Conservation (phyloP, 2,888 invertebrate genomes). For the Nineta flava region DNA sequence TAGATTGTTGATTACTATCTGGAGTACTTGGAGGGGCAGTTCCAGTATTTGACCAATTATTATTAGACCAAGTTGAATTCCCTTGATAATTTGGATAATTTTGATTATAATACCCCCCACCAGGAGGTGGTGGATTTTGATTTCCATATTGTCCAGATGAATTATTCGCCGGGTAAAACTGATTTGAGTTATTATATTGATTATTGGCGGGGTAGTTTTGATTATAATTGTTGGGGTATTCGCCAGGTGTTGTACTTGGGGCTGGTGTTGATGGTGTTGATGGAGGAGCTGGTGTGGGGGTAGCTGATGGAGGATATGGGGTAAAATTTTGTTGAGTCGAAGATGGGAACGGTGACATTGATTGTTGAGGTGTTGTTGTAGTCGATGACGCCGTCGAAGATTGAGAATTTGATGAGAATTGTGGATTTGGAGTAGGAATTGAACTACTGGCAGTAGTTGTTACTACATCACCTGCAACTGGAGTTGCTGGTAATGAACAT, state of each 20-base stretch:
- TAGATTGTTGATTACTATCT: constrained; percentile 10
- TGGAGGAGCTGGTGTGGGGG: constrained; percentile 9
- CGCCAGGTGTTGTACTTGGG: background rate
- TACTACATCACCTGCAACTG: constrained; percentile 21
- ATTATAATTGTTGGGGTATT: background rate
- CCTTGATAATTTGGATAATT: constrained; percentile 8
- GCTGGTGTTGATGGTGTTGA: constrained; percentile 7
- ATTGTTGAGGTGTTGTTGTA: constrained; percentile 22
- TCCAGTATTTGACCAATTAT: constrained; percentile 3
- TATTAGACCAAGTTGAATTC: background rate
- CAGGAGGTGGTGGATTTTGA: background rate
- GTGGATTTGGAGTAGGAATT: background rate
- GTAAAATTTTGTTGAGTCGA: constrained; percentile 32
- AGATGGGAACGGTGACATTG: constrained; percentile 18
- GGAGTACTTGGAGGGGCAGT: constrained; percentile 18
- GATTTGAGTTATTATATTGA: constrained; percentile 1
- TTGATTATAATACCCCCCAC: constrained; percentile 1
- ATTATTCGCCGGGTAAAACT: background rate
- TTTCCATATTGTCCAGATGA: background rate
- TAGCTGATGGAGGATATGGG: constrained; percentile 12
- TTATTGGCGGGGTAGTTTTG: constrained; percentile 4
- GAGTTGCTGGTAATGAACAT: constrained; percentile 28
- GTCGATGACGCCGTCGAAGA: constrained; percentile 2
- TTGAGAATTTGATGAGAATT: background rate
- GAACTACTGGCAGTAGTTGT: background rate